Percentiles rank a stretch among this genome's conserved stretches.
These are phyloP conservation scores for Eristalis pertinax DNA, from an alignment of 2,888 invertebrate genomes.

Conservation along the genomic window DNA sequence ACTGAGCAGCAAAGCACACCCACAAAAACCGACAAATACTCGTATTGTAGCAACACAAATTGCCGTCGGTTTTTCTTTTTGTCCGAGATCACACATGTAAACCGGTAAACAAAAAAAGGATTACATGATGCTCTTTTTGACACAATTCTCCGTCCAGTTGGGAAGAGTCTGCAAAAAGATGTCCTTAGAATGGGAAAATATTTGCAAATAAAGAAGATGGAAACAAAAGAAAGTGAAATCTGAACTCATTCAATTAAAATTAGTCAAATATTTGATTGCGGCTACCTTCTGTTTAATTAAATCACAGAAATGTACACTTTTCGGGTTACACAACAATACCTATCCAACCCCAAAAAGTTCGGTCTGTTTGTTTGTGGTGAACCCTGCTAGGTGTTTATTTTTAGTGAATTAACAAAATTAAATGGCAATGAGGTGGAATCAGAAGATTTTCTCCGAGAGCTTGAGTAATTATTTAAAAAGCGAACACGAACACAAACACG, in stretches of 20 bases:
- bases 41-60: background rate
- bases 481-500: conserved; percentile 44
- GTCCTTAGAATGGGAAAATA: background rate
- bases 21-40: conserved; percentile 4
- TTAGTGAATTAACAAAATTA: conserved; percentile 80
- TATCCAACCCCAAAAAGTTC: background rate
- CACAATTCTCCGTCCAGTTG: background rate
- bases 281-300: conserved; percentile 59
- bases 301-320: conserved; percentile 12
- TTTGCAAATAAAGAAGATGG: background rate
- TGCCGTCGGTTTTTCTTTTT: background rate
- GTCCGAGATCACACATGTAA: conserved; percentile 13
- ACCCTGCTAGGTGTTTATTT: conserved; percentile 76
- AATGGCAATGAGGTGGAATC: conserved; percentile 82
- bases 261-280: conserved; percentile 62
- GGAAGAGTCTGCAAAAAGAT: background rate
- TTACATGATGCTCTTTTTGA: conserved; percentile 9
- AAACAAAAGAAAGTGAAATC: conserved; percentile 37
- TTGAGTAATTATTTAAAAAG: conserved; percentile 70
- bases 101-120: conserved; percentile 28
- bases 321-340: conserved; percentile 46
- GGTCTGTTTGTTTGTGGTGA: conserved; percentile 19
- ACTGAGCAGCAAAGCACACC: conserved; percentile 39
- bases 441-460: conserved; percentile 80
- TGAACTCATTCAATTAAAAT: conserved; percentile 66